phyloP scores from a whole-genome alignment of 2,888 invertebrate genomes.

The Eupelmus urozonus region DNA sequence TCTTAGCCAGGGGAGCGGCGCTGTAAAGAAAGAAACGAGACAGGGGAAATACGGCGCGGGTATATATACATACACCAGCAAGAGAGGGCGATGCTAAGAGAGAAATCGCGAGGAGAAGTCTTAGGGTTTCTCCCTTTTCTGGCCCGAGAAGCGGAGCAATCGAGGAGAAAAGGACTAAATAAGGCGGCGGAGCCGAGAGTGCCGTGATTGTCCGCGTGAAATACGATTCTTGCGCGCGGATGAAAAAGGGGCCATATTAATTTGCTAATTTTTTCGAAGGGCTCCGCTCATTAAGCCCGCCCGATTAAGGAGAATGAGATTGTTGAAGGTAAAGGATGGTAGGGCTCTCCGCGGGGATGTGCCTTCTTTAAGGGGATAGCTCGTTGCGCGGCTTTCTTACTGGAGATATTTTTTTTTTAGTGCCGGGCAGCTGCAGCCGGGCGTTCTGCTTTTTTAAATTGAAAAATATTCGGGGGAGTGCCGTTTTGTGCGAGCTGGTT shows the following conservation, averaged over 20 bases:
- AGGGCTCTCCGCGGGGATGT: background rate
- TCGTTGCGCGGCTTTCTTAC: background rate
- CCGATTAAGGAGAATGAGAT: conserved; percentile 41
- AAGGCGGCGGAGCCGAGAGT: conserved; percentile 4
- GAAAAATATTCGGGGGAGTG: conserved; percentile 12
- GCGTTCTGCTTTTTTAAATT: background rate
- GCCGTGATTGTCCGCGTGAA: conserved; percentile 41
- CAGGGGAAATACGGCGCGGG: background rate
- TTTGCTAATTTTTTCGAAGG: conserved; percentile 41
- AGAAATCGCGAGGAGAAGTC: background rate
- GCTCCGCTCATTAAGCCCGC: conserved; percentile 34
- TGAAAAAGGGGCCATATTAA: conserved; percentile 30
- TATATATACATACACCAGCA: background rate
- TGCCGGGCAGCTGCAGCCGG: background rate
- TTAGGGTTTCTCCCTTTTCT: conserved; percentile 31
- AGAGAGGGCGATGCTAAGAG: background rate
- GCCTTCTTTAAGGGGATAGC: background rate
- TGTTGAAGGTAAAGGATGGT: conserved; percentile 14
- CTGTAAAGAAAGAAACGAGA: background rate
- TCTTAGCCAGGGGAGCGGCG: background rate
- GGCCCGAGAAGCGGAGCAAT: conserved; percentile 9
- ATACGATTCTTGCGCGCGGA: conserved; percentile 6
- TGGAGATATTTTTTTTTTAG: too few relatives aligned
- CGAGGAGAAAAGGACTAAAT: conserved; percentile 36
- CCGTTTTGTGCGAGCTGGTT: too few relatives aligned